Base-by-base conservation (phyloP, 2,797 vertebrate genomes). In the Rachycentron canadum region DNA sequence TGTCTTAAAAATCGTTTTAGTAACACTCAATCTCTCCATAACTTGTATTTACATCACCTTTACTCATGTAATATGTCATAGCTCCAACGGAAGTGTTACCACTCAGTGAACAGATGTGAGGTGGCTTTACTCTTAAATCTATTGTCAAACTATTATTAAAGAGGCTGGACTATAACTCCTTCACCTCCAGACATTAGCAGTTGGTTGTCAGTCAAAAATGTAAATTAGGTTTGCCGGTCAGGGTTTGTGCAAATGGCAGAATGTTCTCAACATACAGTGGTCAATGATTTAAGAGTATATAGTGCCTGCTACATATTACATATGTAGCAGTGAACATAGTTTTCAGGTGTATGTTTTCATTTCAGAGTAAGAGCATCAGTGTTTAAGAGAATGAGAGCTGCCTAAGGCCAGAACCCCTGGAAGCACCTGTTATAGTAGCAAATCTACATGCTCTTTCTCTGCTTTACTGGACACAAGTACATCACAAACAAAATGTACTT, bases 361-460 rank as follows among this genome's bases (percentile, higher is more conserved):
- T 63, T 58, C 36, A 67, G 71, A 75, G 58, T 58, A 57, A 43
- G 49, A 56, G 32, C 49, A 34, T 53, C 3, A 14, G 7, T 57
- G 50, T 70, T 45, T 47, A 36, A 53, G 5, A 34, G 17, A 55
- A 45, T 21, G 32, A 25, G 1, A 74, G 10, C 16, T 53, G 65
- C 65, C 38, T 68, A 7, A 30, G 60, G 67, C 59, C 60, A 50
- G 0, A 61, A 25, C 43, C 69, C 14, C 3, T 49, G 21, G 25
- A 3, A 62, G 61, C 43, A 28, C 25, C 26, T 49, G 25, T 53
- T 58, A 65, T 57, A 26, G 14, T 17, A 47, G 41, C 45, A 52
- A n/a, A 68, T 49, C 62, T 55, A 30, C 23, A 38, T 36, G 25
- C 25, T 57, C 7, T 30, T 40, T 26, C 23, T 58, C 13, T 52